Conservation (phyloP, 2,113 vertebrate species). For the Bos indicus region DNA sequence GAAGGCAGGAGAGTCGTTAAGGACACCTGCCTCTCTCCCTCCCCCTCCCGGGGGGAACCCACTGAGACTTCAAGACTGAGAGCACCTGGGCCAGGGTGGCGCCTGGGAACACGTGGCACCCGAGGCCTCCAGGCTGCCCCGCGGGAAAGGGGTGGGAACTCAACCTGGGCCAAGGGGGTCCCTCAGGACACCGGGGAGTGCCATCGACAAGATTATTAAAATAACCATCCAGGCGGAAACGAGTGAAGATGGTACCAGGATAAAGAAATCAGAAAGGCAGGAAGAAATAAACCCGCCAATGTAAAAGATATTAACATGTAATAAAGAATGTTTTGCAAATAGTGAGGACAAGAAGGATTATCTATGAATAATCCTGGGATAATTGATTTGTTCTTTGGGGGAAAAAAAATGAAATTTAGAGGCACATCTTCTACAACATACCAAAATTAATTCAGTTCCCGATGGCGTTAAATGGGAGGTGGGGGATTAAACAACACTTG, state of each 20-base stretch:
- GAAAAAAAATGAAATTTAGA: neutral
- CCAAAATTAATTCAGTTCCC: neutral
- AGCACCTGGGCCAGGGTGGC: conserved; percentile 10
- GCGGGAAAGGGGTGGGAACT: neutral
- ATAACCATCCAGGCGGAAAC: neutral
- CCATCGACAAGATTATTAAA: neutral
- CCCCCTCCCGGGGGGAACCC: conserved; percentile 2
- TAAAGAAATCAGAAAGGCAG: neutral
- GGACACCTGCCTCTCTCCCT: conserved; percentile 55
- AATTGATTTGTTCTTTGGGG: neutral
- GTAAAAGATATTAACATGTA: neutral
- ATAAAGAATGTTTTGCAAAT: neutral
- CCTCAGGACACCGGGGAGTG: too few relatives aligned
- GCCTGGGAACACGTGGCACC: conserved; percentile 38
- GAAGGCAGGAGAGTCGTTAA: conserved; percentile 56
- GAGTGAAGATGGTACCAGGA: neutral
- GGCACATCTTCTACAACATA: neutral
- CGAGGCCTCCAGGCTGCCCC: rapidly evolving
- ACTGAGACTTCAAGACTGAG: neutral
- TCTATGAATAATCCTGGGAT: neutral
- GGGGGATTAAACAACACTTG: neutral
- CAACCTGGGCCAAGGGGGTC: rapidly evolving
- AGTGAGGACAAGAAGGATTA: neutral
- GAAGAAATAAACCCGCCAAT: neutral
- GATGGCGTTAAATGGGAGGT: neutral